Evolutionary conservation across 2,113 vertebrate genomes (phyloP), one percentile per base, ranked within the genome.

Genomic region (Datnioides undecimradiatus): DNA sequence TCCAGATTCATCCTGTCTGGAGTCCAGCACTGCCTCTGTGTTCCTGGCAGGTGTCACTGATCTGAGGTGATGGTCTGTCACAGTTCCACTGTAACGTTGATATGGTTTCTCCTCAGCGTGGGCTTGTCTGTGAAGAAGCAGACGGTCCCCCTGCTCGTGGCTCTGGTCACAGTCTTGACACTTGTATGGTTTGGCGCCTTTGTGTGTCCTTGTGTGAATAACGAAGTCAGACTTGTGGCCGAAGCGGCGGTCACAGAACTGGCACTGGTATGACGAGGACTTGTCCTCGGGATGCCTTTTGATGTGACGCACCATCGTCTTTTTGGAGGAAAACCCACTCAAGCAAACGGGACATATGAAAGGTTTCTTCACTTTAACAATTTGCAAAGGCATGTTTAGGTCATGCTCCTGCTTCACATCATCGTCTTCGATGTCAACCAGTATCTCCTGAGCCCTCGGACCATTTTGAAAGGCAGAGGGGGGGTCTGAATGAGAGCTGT

Each of bases 181-280:
- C 19, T 9, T 33, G 64, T 66, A 34, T 8, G 62, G 54, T 67
- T 68, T 60, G 23, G 38, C 1, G 0, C 33, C n/a, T 41, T 63
- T 34, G 62, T 81, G 83, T 8, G 45, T 73, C 43, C 78, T 81
- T 23, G 54, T 29, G 67, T 81, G 83, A 41, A 57, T 25, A 21
- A 80, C 23, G 12, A 80, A 66, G 23, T 73, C 78, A 33, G 78
- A 81, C n/a, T 64, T 62, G 55, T 27, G 38, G 62, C 31, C 48
- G 55, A 77, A 85, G 67, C 11, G 21, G 38, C 33, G 5, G 1
- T 51, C 54, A 19, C 83, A 85, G 67, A 62, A 49, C 38, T 45
- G 77, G 27, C 83, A 80, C 46, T 46, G 65, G 60, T 76, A 76
- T 5, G 23, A 74, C 0, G 25, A 46, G 1, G 29, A 41, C 13